Evolutionary conservation across 53 echinoderm and acorn worm genomes (phyloP).

Genomic region (Crossaster papposus): DNA sequence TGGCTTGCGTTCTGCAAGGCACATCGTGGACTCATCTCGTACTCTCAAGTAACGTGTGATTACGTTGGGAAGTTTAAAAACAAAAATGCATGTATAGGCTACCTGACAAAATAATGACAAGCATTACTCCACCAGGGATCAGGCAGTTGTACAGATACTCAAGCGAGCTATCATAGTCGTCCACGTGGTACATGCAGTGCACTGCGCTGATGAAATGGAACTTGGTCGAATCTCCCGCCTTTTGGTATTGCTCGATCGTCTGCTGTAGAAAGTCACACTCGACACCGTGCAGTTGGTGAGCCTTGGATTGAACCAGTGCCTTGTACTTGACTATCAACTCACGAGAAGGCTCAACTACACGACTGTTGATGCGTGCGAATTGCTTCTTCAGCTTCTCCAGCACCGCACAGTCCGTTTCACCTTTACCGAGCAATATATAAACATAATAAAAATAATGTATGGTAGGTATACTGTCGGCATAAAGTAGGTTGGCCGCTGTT

Average conservation of each 20-base stretch:
- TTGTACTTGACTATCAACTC: conserved; percentile 60
- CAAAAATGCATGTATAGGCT: not conserved
- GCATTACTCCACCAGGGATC: conserved; percentile 58
- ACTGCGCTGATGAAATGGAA: conserved; percentile 78
- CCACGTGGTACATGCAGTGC: conserved; percentile 66
- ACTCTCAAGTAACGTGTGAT: too few relatives aligned
- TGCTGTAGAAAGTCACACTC: conserved; percentile 62
- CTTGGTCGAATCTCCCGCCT: conserved; percentile 30
- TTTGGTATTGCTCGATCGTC: conserved; percentile 58
- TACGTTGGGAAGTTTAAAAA: too few relatives aligned
- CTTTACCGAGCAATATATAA: too few relatives aligned
- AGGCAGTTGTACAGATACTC: conserved; percentile 52
- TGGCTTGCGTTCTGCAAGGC: too few relatives aligned
- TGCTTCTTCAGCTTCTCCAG: conserved; percentile 41
- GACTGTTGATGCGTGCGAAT: conserved; percentile 54
- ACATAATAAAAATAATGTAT: too few relatives aligned
- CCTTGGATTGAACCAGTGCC: conserved; percentile 9
- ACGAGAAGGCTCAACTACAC: conserved; percentile 70
- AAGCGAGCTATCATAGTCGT: conserved; percentile 59
- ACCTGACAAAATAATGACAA: conserved; percentile 59
- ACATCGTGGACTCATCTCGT: too few relatives aligned
- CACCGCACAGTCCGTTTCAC: conserved; percentile 65
- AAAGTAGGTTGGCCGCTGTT: too few relatives aligned
- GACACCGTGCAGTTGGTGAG: conserved; percentile 18
- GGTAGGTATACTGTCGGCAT: too few relatives aligned